Evolutionary conservation across 1,140 invertebrate genomes (phyloP).

Genomic region (Micrasema minimum): DNA sequence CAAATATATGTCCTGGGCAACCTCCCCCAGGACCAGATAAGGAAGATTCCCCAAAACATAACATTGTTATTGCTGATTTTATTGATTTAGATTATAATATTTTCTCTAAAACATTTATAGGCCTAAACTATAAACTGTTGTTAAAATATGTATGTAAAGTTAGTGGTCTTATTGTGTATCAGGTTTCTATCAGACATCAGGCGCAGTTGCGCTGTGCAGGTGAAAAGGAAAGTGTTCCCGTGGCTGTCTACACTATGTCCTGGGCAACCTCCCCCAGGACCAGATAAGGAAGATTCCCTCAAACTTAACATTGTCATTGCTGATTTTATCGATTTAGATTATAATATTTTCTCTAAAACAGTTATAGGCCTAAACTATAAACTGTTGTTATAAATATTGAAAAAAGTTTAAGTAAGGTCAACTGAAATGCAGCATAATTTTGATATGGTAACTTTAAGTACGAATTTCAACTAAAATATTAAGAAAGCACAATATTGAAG

Average conservation of each 20-base stretch:
- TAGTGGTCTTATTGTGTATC: constrained; percentile 53
- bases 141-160: no score
- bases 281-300: constrained; percentile 53
- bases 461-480: no score
- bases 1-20: constrained; percentile 67
- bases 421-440: no score
- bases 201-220: constrained; percentile 66
- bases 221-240: constrained; percentile 66
- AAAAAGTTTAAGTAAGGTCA: no score
- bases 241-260: constrained; percentile 67
- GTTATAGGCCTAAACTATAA: constrained; percentile 70
- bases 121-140: constrained; percentile 67
- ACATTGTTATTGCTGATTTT: constrained; percentile 74
- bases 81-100: constrained; percentile 67
- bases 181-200: constrained; percentile 62
- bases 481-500: no score
- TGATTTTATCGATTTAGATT: constrained; percentile 70
- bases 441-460: no score
- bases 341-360: constrained; percentile 66
- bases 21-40: constrained; percentile 47
- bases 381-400: constrained; percentile 54
- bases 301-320: constrained; percentile 71
- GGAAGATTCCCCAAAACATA: constrained; percentile 59
- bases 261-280: constrained; percentile 58
- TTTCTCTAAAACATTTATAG: constrained; percentile 69